These are phyloP conservation scores for Sardinella longiceps DNA, from an alignment of 2,797 vertebrate species.

Conservation along the genomic window DNA sequence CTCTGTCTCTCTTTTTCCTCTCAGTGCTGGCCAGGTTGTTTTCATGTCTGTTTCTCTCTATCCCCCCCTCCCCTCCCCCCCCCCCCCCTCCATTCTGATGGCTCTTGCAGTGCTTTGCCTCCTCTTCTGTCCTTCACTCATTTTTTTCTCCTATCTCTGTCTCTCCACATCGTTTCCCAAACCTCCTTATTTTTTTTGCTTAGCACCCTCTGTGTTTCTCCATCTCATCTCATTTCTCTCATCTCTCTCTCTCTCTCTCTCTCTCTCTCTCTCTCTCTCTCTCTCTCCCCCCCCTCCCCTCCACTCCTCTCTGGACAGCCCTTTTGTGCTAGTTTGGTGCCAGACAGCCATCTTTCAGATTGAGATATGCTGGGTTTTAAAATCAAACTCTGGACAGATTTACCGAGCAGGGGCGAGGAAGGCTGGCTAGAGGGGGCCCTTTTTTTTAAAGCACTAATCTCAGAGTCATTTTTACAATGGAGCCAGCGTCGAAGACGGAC, in stretches of 20 bases:
- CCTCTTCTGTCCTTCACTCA: neutral
- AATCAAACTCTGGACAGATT: slow-evolving; percentile 72
- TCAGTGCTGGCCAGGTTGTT: slow-evolving; percentile 4
- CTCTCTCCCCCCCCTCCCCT: slow-evolving; percentile 34
- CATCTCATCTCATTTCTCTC: slow-evolving; percentile 52
- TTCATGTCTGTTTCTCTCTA: neutral
- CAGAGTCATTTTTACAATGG: slow-evolving; percentile 54
- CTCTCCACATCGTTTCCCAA: slow-evolving; percentile 40
- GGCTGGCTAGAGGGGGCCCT: neutral
- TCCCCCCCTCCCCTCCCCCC: slow-evolving; percentile 28
- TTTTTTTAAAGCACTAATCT: slow-evolving; percentile 63
- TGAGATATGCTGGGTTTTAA: slow-evolving; percentile 73
- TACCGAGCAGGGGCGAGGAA: slow-evolving; percentile 46
- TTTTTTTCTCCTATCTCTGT: slow-evolving; percentile 50
- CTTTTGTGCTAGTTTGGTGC: slow-evolving; percentile 61
- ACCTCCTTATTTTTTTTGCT: slow-evolving; percentile 23
- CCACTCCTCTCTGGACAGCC: slow-evolving; percentile 60
- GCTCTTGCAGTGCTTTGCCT: neutral
- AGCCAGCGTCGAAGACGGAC: slow-evolving; percentile 51
- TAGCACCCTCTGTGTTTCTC: slow-evolving; percentile 10
- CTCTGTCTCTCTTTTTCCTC: neutral
- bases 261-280: neutral
- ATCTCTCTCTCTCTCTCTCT: slow-evolving; percentile 14
- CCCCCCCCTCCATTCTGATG: neutral
- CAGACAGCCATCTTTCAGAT: slow-evolving; percentile 73